Base-by-base conservation (phyloP, 1,140 invertebrate genomes). In the Phenacoccus solenopsis region DNA sequence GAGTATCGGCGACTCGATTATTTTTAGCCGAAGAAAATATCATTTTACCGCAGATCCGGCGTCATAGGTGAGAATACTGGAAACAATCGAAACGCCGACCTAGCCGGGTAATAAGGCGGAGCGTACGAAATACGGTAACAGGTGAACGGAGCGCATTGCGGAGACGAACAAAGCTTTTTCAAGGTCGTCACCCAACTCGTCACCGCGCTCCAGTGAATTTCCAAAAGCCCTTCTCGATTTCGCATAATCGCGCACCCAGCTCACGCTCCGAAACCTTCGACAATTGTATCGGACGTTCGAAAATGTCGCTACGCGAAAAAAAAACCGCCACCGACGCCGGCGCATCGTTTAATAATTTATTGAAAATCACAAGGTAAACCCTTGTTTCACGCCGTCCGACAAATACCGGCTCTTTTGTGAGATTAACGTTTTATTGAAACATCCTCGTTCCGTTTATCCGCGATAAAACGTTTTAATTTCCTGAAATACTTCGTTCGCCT, bases 401-500 rank as follows among this genome's bases (percentile, higher is more conserved):
- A 49, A 49, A 49, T 49, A 49, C 20, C 38, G 13, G 38, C 20
- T 49, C 38, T 49, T 49, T 49, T 49, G 20, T 49, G 20, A 49
- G 38, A 49, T 49, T 49, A 49, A 49, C 38, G 38, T 49, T 49
- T 49, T 49, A 49, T 49, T 49, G 20, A 49, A 49, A 49, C 20
- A 49, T 49, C 38, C 12, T 49, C 38, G 38, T 49, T 49, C 20
- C 38, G 38, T 49, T 49, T 49, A 49, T 49, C 38, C 38, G 38
- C 38, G 38, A 49, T 49, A 49, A 49, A 49, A 49, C 38, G 38
- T 49, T 49, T 49, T 49, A 49, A 49, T 49, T 49, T 49, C 38
- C 38, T 49, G 38, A 49, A 49, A 10, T 16, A 49, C 38, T 49
- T 49, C 20, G 20, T 49, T 49, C 38, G 20, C 38, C 38, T 49